A percentile compares a stretch with the other conserved stretches of the same genome.
Evolutionary conservation across 2,888 invertebrate genomes (phyloP).

Genomic region (Cosmorhoe ocellata): DNA sequence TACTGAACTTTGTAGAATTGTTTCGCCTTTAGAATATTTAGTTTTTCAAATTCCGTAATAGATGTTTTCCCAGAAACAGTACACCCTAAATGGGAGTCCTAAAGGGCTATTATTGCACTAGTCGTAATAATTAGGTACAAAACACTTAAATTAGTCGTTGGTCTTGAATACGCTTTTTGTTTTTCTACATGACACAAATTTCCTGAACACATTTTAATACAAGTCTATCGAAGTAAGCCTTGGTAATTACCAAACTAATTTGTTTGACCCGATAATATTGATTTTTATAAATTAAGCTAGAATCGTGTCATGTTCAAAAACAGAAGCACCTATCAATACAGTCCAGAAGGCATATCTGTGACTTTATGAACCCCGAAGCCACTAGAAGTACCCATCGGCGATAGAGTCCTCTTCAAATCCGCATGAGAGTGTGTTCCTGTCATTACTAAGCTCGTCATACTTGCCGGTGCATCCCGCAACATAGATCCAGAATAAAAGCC

Average conservation of each 20-base stretch:
- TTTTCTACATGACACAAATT: conserved; percentile 27
- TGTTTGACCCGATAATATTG: too few species aligned
- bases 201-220: not conserved
- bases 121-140: conserved; percentile 66
- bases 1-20: too few species aligned
- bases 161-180: conserved; percentile 57
- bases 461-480: conserved; percentile 72
- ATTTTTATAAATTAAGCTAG: too few species aligned
- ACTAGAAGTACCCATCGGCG: conserved; percentile 61
- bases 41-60: too few species aligned
- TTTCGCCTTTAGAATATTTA: too few species aligned
- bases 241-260: too few species aligned
- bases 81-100: conserved; percentile 35
- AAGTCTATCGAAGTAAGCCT: too few species aligned
- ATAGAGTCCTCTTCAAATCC: conserved; percentile 71
- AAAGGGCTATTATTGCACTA: conserved; percentile 75
- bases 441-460: conserved; percentile 74
- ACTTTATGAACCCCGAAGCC: conserved; percentile 83
- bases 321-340: conserved; percentile 77
- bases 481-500: conserved; percentile 85
- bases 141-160: conserved; percentile 78
- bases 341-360: conserved; percentile 88
- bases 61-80: conserved; percentile 26
- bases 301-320: conserved; percentile 13
- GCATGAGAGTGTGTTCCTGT: conserved; percentile 71